Base-by-base conservation (phyloP, 1,140 invertebrate species). In the Araneus ventricosus region DNA sequence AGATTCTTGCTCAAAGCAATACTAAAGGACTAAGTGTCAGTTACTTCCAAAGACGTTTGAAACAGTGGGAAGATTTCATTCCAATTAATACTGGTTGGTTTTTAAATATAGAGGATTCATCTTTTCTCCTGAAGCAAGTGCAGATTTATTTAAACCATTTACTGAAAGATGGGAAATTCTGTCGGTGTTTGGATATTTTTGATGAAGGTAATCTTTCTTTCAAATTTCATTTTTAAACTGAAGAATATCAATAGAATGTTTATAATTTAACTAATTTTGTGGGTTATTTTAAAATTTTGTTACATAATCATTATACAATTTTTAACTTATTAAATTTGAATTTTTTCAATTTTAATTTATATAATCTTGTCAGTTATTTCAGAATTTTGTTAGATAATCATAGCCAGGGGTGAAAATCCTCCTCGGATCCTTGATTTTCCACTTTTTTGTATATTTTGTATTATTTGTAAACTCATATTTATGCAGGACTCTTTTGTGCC, bases 21-120 rank as follows among this genome's bases (percentile, higher is more conserved):
- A 82, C 70, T 10, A 88, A 89, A 70, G 86, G 92, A 5, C 70
- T 93, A 22, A 84, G 20, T 67, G 30, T 59, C 1, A 27, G 52
- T 4, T 93, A 93, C 84, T 93, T 93, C 22, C 27, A 10, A 20
- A 27, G 14, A 7, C 86, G 92, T 27, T 63, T 93, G 45, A 93
- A 88, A 17, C 92, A 93, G 27, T 93, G 92, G 92, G n/a, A 93
- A 86, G 75, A 89, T 8, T 10, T 84, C n/a, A 41, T 89, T 10
- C 92, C 92, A 20, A n/a, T 93, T 24, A 30, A 39, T 84, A 67
- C 41, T 45, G 92, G 92, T 24, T 93, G 92, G 92, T 93, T 93
- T 20, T 22, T 82, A 4, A 63, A 84, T 59, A 1, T 57, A 22
- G 37, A 82, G 22, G 92, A 93, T 67, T 41, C 87, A 1, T 63